phyloP scores from a whole-genome alignment of 2,888 invertebrate genomes.

The Anaspis maculata region DNA sequence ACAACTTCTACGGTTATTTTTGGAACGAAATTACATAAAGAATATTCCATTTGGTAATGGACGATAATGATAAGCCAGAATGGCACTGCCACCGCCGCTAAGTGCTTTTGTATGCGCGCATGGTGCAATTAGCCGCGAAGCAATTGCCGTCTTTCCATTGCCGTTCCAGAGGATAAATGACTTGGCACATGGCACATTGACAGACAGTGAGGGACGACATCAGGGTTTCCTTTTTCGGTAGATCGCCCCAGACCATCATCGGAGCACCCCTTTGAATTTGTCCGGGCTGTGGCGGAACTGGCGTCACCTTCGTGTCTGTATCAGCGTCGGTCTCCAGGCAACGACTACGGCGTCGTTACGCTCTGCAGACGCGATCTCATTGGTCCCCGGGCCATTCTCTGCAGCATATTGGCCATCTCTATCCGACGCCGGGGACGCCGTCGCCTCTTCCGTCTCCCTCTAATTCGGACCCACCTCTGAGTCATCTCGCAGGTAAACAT shows the following conservation, averaged over 20 bases:
- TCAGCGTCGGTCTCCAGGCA: constrained; percentile 28
- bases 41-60: too few species aligned
- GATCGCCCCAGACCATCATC: too few species aligned
- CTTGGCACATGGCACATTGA: background rate
- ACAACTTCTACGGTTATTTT: too few species aligned
- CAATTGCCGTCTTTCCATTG: too few species aligned
- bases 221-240: background rate
- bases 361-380: constrained; percentile 33
- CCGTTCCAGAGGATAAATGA: background rate
- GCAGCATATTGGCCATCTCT: constrained; percentile 27
- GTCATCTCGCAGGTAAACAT: constrained; percentile 42
- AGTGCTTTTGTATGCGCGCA: too few species aligned
- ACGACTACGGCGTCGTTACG: constrained; percentile 28
- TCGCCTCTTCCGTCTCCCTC: constrained; percentile 37
- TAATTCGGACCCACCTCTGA: constrained; percentile 28
- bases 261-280: constrained; percentile 3
- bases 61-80: too few species aligned
- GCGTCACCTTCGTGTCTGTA: constrained; percentile 30
- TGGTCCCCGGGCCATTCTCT: constrained; percentile 27
- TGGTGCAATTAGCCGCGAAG: too few species aligned
- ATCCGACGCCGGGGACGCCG: constrained; percentile 41
- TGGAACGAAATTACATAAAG: too few species aligned
- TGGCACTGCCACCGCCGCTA: too few species aligned
- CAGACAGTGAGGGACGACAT: too few species aligned
- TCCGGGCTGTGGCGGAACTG: constrained; percentile 5